Evolutionary conservation across 2,797 vertebrate genomes (phyloP).

Genomic region (Cryptoblepharus egeriae): DNA sequence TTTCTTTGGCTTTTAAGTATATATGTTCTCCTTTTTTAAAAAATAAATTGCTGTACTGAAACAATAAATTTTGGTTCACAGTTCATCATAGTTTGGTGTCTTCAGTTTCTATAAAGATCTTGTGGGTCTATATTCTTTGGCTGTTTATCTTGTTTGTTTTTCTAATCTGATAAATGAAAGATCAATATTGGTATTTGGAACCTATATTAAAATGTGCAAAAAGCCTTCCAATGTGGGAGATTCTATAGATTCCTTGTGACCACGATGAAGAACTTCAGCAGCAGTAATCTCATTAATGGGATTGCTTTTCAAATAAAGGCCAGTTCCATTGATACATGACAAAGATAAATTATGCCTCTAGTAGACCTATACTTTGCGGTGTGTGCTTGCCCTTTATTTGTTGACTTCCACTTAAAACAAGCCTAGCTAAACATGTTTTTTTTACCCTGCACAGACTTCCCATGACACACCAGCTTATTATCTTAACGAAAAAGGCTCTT

Average conservation of each 20-base stretch:
- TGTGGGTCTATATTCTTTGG: constrained; percentile 1
- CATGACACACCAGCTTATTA: background rate
- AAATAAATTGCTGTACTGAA: constrained; percentile 48
- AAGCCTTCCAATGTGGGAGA: background rate
- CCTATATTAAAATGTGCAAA: constrained; percentile 46
- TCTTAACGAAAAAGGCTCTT: constrained; percentile 26
- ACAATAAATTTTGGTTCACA: background rate
- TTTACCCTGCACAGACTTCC: constrained; percentile 5
- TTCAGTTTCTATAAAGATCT: constrained; percentile 9
- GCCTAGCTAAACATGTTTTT: constrained; percentile 53
- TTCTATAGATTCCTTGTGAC: constrained; percentile 45
- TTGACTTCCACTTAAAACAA: constrained; percentile 25
- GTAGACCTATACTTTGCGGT: constrained; percentile 45
- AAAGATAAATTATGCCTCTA: constrained; percentile 68
- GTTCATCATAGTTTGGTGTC: background rate
- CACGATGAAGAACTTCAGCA: constrained; percentile 54
- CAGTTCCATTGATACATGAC: constrained; percentile 68
- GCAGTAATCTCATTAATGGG: constrained; percentile 70
- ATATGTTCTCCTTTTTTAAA: constrained; percentile 31
- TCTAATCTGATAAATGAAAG: constrained; percentile 54
- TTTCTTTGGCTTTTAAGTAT: constrained; percentile 24
- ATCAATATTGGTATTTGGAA: constrained; percentile 58
- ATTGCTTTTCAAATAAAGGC: constrained; percentile 75
- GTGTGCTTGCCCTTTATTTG: constrained; percentile 63
- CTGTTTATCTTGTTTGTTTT: constrained; percentile 15